Evolutionary conservation across 2,113 vertebrate species (phyloP).

Genomic region (Nothoprocta perdicaria): DNA sequence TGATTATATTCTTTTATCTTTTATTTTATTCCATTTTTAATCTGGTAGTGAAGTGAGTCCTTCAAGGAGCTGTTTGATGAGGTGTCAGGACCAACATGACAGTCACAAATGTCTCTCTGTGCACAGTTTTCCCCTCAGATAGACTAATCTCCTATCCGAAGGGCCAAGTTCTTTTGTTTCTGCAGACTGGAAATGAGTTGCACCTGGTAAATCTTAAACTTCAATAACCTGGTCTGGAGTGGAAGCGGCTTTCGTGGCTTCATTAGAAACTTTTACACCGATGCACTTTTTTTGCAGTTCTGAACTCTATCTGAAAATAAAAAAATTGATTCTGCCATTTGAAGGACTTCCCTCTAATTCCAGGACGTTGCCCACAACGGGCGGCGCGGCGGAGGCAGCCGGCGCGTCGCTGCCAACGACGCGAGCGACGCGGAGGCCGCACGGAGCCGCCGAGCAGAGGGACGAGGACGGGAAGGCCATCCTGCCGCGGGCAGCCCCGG

Average conservation of each 20-base stretch:
- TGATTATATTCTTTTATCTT: slow-evolving; percentile 9
- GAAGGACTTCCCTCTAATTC: slow-evolving; percentile 1
- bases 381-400: not conserved
- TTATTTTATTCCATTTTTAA: slow-evolving; percentile 32
- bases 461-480: not conserved
- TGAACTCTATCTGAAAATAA: not conserved
- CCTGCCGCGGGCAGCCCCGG: not conserved
- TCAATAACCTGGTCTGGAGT: not conserved
- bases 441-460: accelerated
- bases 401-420: not conserved
- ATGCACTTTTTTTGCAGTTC: not conserved
- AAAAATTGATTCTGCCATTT: not conserved
- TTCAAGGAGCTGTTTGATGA: slow-evolving; percentile 34
- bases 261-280: not conserved
- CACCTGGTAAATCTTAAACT: slow-evolving; percentile 8
- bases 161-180: not conserved
- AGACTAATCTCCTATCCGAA: not conserved
- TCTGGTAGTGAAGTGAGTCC: not conserved
- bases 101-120: slow-evolving; percentile 1
- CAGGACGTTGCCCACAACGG: not conserved
- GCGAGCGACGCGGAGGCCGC: not conserved
- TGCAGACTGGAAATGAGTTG: slow-evolving; percentile 12
- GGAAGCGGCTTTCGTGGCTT: not conserved
- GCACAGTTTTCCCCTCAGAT: not conserved
- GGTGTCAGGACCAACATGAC: not conserved